Evolutionary conservation across 2,113 vertebrate genomes (phyloP).

Genomic region (Crypturellus undulatus): DNA sequence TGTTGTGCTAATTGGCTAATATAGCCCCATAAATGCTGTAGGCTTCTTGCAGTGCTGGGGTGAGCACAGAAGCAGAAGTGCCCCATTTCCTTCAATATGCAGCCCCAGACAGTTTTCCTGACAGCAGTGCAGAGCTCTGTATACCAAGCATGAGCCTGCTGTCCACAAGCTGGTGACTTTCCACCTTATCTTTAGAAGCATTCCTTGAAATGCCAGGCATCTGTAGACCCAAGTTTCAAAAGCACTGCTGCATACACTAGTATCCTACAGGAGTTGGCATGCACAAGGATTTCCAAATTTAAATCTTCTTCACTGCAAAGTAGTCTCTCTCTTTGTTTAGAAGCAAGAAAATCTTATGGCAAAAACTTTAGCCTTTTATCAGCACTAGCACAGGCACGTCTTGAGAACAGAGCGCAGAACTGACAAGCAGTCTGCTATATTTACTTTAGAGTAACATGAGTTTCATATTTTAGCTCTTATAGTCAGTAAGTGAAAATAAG

Average conservation of each 20-base stretch:
- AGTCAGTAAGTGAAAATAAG: neutral
- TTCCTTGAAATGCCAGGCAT: neutral
- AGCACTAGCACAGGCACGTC: neutral
- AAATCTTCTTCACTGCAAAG: neutral
- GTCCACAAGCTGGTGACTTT: neutral
- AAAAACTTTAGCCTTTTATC: neutral
- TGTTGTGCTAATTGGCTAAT: neutral
- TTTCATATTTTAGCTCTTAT: neutral
- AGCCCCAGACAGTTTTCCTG: neutral
- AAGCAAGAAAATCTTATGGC: neutral
- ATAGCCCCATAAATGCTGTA: neutral
- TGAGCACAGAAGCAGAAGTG: neutral
- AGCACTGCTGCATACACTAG: neutral
- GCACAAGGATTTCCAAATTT: neutral
- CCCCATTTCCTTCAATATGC: neutral
- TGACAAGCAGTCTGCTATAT: neutral
- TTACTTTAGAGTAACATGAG: neutral
- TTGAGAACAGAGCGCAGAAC: neutral
- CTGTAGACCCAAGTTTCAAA: neutral
- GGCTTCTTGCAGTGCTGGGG: neutral
- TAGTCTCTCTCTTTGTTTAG: neutral
- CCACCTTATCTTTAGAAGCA: neutral
- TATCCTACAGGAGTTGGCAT: neutral
- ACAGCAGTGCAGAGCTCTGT: neutral
- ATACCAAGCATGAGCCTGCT: neutral